Base-by-base conservation (phyloP, 2,797 vertebrate genomes). In the Coilia nasus region DNA sequence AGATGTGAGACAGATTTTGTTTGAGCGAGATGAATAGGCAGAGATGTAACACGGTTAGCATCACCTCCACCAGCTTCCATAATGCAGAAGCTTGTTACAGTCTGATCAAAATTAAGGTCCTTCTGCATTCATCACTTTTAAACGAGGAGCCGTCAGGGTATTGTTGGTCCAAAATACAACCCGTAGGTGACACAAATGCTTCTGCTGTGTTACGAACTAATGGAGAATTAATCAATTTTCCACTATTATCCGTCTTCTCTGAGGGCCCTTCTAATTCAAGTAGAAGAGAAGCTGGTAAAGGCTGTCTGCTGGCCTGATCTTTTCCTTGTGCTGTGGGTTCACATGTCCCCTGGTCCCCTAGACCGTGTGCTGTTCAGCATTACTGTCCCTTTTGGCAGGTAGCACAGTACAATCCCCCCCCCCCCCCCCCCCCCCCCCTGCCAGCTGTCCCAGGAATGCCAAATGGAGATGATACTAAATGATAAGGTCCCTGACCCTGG, bases 391-490 rank as follows among this genome's bases (percentile, higher is more conserved):
- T 44, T 41, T 75, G 67, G 31, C 31, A 75, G 28, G 28, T 6
- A 78, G 71, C 31, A 78, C 71, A 10, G 3, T 44, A 44, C 67
- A 41, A 17, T 14, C 28, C 17, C 23, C 1, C 28, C 1, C 6
- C 3, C 12, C 1, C 60, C 2, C 23, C 10, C 62, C 19, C 82
- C 87, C 62, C 81, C 83, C 87, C 67, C 62, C 62, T 28, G 11
- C 85, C 88, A 88, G 89, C 91, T 91, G 90, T 89, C 57, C 50
- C 50, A 28, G 62, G 71, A n/a, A 81, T 83, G 87, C 71, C 85
- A 87, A 89, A 90, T 87, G 88, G 88, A 87, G 86, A 19, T 64
- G 81, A 82, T 87, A 81, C 59, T 88, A 84, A 88, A 85, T 87
- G 83, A 88, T 87, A 84, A 28, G 60, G 81, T 56, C 78, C 67